A percentile compares a stretch with the other conserved stretches of the same genome.
Evolutionary conservation across 2,888 invertebrate species (phyloP).

Genomic region (Pandemis cinnamomeana): DNA sequence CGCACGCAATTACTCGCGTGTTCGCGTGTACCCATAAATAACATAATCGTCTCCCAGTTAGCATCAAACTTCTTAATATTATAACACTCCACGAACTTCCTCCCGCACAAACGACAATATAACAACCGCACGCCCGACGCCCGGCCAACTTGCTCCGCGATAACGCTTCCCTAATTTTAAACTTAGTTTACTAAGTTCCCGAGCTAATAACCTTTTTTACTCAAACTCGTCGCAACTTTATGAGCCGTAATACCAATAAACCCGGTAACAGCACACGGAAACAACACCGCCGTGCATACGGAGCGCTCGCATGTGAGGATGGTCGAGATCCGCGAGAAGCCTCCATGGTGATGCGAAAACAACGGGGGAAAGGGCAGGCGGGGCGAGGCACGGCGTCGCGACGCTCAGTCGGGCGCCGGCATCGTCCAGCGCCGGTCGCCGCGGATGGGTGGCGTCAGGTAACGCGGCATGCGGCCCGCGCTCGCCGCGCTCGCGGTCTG

Average conservation of each 20-base stretch:
- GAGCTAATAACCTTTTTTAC: slow-evolving; percentile 67
- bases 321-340: slow-evolving; percentile 43
- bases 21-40: slow-evolving; percentile 27
- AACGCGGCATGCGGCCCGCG: slow-evolving; percentile 81
- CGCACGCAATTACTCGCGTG: slow-evolving; percentile 9
- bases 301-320: slow-evolving; percentile 18
- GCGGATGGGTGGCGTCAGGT: slow-evolving; percentile 66
- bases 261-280: slow-evolving; percentile 56
- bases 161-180: slow-evolving; percentile 46
- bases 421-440: slow-evolving; percentile 79
- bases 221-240: slow-evolving; percentile 59
- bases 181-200: slow-evolving; percentile 65
- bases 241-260: slow-evolving; percentile 70
- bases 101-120: slow-evolving; percentile 32
- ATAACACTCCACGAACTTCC: slow-evolving; percentile 26
- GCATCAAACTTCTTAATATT: slow-evolving; percentile 35
- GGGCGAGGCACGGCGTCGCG: slow-evolving; percentile 59
- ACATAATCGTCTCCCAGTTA: slow-evolving; percentile 25
- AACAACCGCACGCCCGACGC: slow-evolving; percentile 25
- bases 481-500: slow-evolving; percentile 80
- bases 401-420: slow-evolving; percentile 82
- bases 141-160: slow-evolving; percentile 12
- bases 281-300: not conserved
- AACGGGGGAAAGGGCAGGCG: slow-evolving; percentile 51
- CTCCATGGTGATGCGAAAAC: slow-evolving; percentile 43